Conservation (phyloP, 2,888 invertebrate genomes). For the Chymomyza procnemis region DNA sequence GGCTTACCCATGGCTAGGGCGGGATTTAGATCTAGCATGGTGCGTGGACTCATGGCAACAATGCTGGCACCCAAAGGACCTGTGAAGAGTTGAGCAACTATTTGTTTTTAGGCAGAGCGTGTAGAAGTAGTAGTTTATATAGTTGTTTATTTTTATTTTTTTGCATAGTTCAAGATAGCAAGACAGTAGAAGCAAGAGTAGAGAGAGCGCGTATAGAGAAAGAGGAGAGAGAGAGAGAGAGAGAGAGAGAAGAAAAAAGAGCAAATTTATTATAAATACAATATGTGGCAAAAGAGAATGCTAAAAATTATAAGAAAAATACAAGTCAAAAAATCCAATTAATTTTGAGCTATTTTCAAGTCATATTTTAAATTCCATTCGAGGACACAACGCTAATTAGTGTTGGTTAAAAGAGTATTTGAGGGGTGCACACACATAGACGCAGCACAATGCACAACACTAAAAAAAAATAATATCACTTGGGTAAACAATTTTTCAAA, state of each 20-base stretch:
- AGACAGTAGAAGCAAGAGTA: slow-evolving; percentile 9
- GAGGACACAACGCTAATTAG: slow-evolving; percentile 38
- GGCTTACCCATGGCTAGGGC: slow-evolving; percentile 79
- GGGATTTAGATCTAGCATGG: slow-evolving; percentile 78
- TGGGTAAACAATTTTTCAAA: too few relatives aligned
- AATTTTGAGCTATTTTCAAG: not conserved
- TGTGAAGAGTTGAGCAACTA: slow-evolving; percentile 74
- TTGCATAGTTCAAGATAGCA: not conserved
- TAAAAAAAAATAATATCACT: slow-evolving; percentile 4
- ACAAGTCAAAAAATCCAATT: not conserved
- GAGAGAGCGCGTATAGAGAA: slow-evolving; percentile 3
- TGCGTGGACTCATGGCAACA: slow-evolving; percentile 78
- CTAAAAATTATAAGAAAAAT: not conserved
- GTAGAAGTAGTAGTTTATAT: slow-evolving; percentile 12
- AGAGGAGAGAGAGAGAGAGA: slow-evolving; percentile 27
- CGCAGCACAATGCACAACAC: slow-evolving; percentile 7
- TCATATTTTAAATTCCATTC: not conserved
- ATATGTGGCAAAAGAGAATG: not conserved
- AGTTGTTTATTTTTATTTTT: too few relatives aligned
- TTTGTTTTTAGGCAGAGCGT: slow-evolving; percentile 48
- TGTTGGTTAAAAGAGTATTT: not conserved
- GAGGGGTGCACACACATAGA: not conserved
- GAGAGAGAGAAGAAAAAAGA: slow-evolving; percentile 21
- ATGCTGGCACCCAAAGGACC: slow-evolving; percentile 79
- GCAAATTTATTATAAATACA: slow-evolving; percentile 5